These are phyloP conservation scores for Fragariocoptes setiger DNA, from an alignment of 1,140 invertebrate genomes.

Conservation along the genomic window DNA sequence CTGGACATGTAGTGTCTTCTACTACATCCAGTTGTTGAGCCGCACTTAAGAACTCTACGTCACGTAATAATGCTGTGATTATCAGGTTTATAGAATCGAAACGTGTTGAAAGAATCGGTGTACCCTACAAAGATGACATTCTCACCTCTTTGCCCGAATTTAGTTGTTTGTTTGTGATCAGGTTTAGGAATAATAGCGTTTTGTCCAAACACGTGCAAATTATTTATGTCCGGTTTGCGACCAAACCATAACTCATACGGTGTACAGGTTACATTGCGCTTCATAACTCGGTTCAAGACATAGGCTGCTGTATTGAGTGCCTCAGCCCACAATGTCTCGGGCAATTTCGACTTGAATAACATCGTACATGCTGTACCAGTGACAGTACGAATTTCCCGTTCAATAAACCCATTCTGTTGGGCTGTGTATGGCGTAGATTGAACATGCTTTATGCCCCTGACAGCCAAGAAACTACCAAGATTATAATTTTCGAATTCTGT, in stretches of 20 bases:
- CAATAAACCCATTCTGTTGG: conserved; percentile 5
- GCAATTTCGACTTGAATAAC: not conserved
- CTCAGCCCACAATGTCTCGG: not conserved
- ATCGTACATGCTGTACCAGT: not conserved
- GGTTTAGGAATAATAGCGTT: not conserved
- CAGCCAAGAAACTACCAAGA: conserved; percentile 1
- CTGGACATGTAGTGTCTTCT: too few relatives aligned
- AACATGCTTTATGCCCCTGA: conserved; percentile 3
- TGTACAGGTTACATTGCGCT: not conserved
- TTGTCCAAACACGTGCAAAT: conserved; percentile 1
- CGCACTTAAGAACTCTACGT: too few relatives aligned
- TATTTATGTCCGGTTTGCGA: not conserved
- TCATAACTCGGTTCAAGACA: not conserved
- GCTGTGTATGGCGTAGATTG: conserved; percentile 7
- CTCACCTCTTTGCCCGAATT: too few relatives aligned
- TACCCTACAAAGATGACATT: too few relatives aligned
- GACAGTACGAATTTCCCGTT: conserved; percentile 2
- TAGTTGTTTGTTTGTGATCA: too few relatives aligned
- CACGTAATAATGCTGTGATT: too few relatives aligned
- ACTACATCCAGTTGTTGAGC: too few relatives aligned
- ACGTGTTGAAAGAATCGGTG: too few relatives aligned
- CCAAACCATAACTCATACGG: conserved; percentile 5
- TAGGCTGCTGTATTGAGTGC: conserved; percentile 1
- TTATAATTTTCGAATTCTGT: conserved; percentile 5
- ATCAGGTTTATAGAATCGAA: too few relatives aligned